Conservation (phyloP, 1,140 invertebrate species). For the Conus ventricosus region DNA sequence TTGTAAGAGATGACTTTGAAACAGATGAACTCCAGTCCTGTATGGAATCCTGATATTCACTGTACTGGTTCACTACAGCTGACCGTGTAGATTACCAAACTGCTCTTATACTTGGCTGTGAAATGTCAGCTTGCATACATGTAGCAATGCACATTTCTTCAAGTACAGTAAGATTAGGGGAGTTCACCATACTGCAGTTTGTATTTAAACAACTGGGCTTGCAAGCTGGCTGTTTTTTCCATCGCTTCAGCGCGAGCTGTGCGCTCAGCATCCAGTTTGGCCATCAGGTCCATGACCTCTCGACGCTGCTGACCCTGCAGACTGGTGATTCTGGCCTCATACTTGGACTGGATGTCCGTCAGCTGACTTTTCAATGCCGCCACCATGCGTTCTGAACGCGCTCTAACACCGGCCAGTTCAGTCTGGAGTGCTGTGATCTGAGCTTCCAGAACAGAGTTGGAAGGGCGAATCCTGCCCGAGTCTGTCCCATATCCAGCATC, state of each 20-base stretch:
- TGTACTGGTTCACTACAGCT: no score
- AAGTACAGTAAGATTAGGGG: background rate
- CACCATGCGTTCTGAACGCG: constrained; percentile 40
- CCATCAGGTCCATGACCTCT: constrained; percentile 41
- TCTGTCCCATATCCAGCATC: background rate
- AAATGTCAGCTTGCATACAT: background rate
- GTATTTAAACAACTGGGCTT: constrained; percentile 59
- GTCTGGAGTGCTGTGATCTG: constrained; percentile 31
- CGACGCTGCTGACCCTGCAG: constrained; percentile 39
- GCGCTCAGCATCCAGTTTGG: constrained; percentile 49
- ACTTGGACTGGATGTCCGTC: constrained; percentile 46
- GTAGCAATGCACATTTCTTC: background rate
- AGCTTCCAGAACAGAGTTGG: constrained; percentile 15
- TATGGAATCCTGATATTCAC: no score
- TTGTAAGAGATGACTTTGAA: no score
- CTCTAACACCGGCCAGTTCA: constrained; percentile 34
- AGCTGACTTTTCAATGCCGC: constrained; percentile 43
- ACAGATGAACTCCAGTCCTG: no score
- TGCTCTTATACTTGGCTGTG: background rate
- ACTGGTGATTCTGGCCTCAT: constrained; percentile 45
- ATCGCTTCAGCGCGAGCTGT: constrained; percentile 51
- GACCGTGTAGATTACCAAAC: no score
- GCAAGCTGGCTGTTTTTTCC: constrained; percentile 50
- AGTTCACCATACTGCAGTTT: constrained; percentile 59
- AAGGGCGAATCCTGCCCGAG: background rate